Conservation (phyloP, 2,888 invertebrate genomes). For the Thera britannica region DNA sequence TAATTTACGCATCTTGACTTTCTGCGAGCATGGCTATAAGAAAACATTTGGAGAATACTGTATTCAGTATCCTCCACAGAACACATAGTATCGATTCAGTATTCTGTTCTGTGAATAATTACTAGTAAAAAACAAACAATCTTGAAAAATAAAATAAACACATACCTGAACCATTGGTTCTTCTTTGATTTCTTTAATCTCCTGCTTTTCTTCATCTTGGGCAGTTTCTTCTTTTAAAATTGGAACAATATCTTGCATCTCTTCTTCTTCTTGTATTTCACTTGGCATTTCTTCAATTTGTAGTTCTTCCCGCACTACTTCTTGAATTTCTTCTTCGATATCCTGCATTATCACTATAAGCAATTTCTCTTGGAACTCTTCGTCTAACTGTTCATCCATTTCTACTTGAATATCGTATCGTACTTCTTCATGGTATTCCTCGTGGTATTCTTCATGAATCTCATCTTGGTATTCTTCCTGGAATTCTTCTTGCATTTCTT, state of each 20-base stretch:
- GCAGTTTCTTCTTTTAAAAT: slow-evolving; percentile 6
- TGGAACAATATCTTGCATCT: slow-evolving; percentile 9
- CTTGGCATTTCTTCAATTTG: background rate
- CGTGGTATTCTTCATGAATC: background rate
- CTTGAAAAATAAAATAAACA: background rate
- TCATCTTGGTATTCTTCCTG: slow-evolving; percentile 16
- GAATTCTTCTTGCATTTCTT: slow-evolving; percentile 1
- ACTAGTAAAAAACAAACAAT: too few species aligned
- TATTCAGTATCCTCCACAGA: too few species aligned
- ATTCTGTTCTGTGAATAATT: too few species aligned
- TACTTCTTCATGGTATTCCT: slow-evolving; percentile 2
- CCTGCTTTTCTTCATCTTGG: slow-evolving; percentile 23
- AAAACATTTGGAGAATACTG: background rate
- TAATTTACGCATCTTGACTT: too few species aligned
- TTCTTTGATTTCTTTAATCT: slow-evolving; percentile 4
- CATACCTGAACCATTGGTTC: slow-evolving; percentile 7
- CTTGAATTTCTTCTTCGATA: slow-evolving; percentile 9
- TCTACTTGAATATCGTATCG: background rate
- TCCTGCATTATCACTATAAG: slow-evolving; percentile 14
- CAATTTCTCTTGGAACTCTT: slow-evolving; percentile 6
- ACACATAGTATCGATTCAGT: too few species aligned
- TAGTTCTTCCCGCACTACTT: slow-evolving; percentile 14
- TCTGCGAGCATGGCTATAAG: too few species aligned
- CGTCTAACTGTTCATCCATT: background rate
- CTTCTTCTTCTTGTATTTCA: slow-evolving; percentile 21